Evolutionary conservation across 2,113 vertebrate species (phyloP).

Genomic region (Ochotona curzoniae): DNA sequence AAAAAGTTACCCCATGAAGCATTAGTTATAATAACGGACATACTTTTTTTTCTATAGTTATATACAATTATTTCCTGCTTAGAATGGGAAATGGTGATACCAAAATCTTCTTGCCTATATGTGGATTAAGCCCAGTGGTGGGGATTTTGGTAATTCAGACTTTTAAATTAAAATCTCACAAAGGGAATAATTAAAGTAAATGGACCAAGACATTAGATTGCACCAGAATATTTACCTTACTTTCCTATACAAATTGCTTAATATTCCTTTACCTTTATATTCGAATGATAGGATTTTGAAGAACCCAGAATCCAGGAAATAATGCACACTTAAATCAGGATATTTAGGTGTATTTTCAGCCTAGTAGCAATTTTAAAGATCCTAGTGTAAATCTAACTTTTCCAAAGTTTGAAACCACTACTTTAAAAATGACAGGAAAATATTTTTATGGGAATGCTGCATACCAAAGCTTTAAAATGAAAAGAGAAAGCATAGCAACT

Average conservation of each 20-base stretch:
- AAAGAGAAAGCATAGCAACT: not conserved
- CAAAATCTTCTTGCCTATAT: not conserved
- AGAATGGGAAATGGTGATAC: not conserved
- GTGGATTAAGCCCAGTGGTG: not conserved
- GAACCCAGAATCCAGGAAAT: not conserved
- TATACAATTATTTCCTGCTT: not conserved
- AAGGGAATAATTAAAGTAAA: not conserved
- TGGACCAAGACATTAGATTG: not conserved
- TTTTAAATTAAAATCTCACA: not conserved
- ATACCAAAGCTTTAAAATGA: not conserved
- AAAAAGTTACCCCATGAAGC: not conserved
- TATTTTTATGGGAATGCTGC: not conserved
- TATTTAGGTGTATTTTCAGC: not conserved
- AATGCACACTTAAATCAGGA: not conserved
- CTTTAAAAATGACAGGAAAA: not conserved
- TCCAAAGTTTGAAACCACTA: not conserved
- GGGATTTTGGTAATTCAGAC: not conserved
- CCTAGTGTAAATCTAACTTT: not conserved
- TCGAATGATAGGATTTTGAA: not conserved
- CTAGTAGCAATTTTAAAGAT: not conserved
- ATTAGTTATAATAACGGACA: not conserved
- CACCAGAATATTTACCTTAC: not conserved
- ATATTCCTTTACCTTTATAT: not conserved
- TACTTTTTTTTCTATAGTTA: slow-evolving; percentile 1
- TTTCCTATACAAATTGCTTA: not conserved